Percentiles rank a stretch among this genome's conserved stretches.
Conservation (phyloP, 2,113 vertebrate genomes). For the Sapayoa aenigma region DNA sequence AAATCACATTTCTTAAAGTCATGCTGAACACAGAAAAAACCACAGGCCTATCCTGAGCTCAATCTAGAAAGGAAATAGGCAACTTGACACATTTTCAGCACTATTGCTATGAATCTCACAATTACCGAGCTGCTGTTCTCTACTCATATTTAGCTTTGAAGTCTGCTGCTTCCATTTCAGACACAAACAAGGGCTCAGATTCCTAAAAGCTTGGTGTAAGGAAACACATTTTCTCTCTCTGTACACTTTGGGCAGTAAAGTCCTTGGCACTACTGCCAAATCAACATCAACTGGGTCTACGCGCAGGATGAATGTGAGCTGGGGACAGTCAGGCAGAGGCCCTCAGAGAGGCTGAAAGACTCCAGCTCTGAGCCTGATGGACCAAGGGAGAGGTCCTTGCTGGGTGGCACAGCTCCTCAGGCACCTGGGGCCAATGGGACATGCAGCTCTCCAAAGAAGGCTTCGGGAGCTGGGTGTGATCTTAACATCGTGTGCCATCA, state of each 20-base stretch:
- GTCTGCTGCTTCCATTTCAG: slow-evolving; percentile 1
- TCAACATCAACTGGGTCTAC: background rate
- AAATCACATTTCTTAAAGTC: background rate
- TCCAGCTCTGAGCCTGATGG: background rate
- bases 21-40: background rate
- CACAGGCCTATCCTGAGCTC: background rate
- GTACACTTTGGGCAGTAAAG: background rate
- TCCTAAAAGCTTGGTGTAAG: background rate
- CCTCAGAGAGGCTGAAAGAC: background rate
- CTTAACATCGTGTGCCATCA: background rate
- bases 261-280: background rate
- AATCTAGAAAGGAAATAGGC: background rate
- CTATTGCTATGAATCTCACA: background rate
- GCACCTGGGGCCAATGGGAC: background rate
- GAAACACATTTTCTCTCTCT: background rate
- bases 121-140: background rate
- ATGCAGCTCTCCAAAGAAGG: background rate
- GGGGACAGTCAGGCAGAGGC: background rate
- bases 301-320: background rate
- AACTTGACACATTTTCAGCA: background rate
- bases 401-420: background rate
- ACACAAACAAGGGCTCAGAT: background rate
- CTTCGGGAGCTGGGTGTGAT: background rate
- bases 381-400: background rate
- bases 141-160: background rate